A percentile compares a stretch with the other conserved stretches of the same genome.
These are phyloP conservation scores for Patagioenas fasciata DNA, from an alignment of 2,113 vertebrate species.

Conservation along the genomic window DNA sequence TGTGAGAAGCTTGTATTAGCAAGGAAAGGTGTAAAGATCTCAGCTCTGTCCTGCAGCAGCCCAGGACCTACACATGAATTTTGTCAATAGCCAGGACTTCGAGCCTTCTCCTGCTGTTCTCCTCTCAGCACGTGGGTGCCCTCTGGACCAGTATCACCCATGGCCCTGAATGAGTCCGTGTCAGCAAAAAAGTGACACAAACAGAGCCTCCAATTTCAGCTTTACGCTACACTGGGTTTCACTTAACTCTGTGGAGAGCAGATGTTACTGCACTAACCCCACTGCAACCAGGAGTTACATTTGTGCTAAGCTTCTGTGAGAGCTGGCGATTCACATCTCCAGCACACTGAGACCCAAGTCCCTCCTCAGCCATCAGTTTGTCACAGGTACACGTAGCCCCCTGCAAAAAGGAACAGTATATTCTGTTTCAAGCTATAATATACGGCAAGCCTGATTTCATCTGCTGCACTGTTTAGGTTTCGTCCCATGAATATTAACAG, in stretches of 20 bases:
- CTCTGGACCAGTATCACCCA: neutral
- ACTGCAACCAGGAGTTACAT: neutral
- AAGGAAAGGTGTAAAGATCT: neutral
- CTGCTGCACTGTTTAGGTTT: accelerated
- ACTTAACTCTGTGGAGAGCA: neutral
- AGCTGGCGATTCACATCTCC: accelerated
- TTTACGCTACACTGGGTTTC: neutral
- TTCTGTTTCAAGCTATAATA: neutral
- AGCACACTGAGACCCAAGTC: neutral
- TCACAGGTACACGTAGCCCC: accelerated
- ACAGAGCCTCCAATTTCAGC: neutral
- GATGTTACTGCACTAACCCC: neutral
- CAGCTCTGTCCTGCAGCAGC: neutral
- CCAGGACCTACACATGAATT: neutral
- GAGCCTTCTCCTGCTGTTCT: neutral
- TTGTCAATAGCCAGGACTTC: neutral
- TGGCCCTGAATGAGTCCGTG: neutral
- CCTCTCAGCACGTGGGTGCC: neutral
- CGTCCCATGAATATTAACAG: neutral
- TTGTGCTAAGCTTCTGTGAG: neutral
- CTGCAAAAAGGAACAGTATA: neutral
- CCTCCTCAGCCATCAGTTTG: neutral
- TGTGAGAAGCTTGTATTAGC: accelerated
- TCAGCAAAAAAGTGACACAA: neutral
- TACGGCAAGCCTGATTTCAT: neutral